A percentile compares a stretch with the other conserved stretches of the same genome.
phyloP scores from a whole-genome alignment of 2,888 invertebrate species.

The Aspidapion aeneum region DNA sequence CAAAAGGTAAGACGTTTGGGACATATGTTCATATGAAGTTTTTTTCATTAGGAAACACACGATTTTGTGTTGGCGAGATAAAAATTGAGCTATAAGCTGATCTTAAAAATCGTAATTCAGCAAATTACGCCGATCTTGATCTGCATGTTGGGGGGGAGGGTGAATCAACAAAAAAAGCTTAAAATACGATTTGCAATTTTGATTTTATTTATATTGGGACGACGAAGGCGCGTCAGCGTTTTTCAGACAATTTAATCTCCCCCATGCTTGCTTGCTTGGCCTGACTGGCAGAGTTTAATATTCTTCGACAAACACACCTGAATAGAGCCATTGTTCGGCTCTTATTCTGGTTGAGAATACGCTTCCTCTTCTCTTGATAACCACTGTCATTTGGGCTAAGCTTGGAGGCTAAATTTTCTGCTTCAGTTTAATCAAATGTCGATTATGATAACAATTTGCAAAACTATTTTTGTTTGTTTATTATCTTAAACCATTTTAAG shows the following conservation, averaged over 20 bases:
- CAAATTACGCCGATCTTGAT: neutral
- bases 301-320: constrained; percentile 23
- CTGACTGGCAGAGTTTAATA: constrained; percentile 13
- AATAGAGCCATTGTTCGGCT: constrained; percentile 22
- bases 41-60: no score
- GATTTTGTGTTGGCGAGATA: no score
- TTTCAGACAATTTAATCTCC: constrained; percentile 9
- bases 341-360: constrained; percentile 20
- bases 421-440: no score
- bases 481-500: no score
- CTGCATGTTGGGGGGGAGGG: neutral
- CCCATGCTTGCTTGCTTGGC: constrained; percentile 5
- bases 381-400: constrained; percentile 20
- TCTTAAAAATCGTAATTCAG: neutral
- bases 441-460: no score
- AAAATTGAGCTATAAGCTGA: neutral
- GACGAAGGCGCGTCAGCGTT: neutral
- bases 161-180: neutral
- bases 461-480: no score
- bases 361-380: constrained; percentile 22
- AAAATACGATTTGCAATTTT: neutral
- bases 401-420: no score
- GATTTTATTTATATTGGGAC: neutral
- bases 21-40: no score
- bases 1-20: no score